A percentile compares a stretch with the other conserved stretches of the same genome.
Conservation (phyloP, 1,140 invertebrate genomes). For the Tetramorium alpestre region DNA sequence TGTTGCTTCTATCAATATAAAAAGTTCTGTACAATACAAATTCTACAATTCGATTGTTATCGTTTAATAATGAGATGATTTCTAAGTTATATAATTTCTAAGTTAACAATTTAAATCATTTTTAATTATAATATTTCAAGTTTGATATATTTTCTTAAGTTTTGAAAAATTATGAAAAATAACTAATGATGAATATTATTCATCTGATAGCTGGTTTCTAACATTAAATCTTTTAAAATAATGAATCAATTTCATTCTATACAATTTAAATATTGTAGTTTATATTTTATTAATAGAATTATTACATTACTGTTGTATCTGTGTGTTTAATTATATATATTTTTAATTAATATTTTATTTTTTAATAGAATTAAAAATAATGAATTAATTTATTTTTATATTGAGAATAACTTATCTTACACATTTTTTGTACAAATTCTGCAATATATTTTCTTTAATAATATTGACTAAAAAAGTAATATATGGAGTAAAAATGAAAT, state of each 20-base stretch:
- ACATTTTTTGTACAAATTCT: conserved; percentile 4
- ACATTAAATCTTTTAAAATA: not conserved
- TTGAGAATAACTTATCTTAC: not conserved
- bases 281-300: not conserved
- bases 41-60: not conserved
- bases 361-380: not conserved
- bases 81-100: not conserved
- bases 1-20: not conserved
- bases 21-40: not conserved
- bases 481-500: not conserved
- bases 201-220: not conserved
- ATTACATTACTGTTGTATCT: too few relatives aligned
- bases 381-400: not conserved
- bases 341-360: not conserved
- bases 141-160: not conserved
- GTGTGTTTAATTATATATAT: too few relatives aligned
- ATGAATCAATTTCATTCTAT: not conserved
- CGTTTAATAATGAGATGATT: not conserved
- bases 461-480: not conserved
- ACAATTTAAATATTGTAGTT: not conserved
- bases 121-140: not conserved
- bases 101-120: not conserved
- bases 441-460: not conserved
- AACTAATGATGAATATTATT: not conserved
- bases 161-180: not conserved